phyloP scores from a whole-genome alignment of 2,797 vertebrate genomes.

The Ataeniobius toweri region DNA sequence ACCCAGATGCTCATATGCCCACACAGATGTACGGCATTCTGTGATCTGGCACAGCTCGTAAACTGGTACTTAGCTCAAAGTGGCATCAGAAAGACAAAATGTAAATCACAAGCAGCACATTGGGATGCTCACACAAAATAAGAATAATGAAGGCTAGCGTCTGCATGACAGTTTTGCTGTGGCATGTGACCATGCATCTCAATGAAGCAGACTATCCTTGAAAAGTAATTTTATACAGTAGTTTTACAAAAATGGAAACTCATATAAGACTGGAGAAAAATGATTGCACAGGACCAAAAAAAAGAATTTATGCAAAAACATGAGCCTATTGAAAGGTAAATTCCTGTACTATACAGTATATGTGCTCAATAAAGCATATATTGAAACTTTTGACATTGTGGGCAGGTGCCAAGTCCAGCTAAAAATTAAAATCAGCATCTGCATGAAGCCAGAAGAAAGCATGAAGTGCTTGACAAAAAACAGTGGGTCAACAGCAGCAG shows the following conservation, averaged over 20 bases:
- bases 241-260: not conserved
- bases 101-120: constrained; percentile 13
- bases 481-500: not conserved
- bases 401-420: not conserved
- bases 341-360: no score
- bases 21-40: constrained; percentile 2
- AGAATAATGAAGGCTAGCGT: not conserved
- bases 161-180: not conserved
- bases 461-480: not conserved
- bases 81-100: constrained; percentile 16
- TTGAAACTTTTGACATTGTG: no score
- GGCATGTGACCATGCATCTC: not conserved
- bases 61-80: constrained; percentile 32
- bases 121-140: not conserved
- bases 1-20: constrained; percentile 18
- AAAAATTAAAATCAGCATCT: not conserved
- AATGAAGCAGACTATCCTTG: not conserved
- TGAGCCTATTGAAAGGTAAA: no score
- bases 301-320: no score
- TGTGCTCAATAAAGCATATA: not conserved
- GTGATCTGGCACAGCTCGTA: constrained; percentile 13
- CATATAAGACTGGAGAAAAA: not conserved
- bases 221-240: not conserved
- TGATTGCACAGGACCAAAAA: not conserved
- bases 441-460: not conserved